phyloP scores from a whole-genome alignment of 2,797 vertebrate species.

The Bucorvus abyssinicus region DNA sequence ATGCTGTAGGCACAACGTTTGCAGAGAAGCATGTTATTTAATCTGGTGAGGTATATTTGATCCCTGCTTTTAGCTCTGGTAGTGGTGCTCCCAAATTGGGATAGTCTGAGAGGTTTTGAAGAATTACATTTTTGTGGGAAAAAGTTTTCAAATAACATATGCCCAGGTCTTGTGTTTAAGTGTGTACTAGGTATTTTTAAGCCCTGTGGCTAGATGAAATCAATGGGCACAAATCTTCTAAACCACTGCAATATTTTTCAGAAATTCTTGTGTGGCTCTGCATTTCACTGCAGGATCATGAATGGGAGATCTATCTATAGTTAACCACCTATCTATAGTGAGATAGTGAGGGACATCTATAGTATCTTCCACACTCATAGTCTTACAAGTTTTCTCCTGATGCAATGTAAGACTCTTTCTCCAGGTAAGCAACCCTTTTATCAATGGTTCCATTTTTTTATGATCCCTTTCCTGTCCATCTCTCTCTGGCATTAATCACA shows the following conservation, averaged over 20 bases:
- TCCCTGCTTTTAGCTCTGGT: slow-evolving; percentile 26
- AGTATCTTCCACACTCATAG: not conserved
- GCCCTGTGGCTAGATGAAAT: not conserved
- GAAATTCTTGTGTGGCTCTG: not conserved
- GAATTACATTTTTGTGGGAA: slow-evolving; percentile 36
- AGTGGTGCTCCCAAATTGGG: not conserved
- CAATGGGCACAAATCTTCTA: not conserved
- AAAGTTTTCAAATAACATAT: slow-evolving; percentile 22
- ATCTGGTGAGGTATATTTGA: slow-evolving; percentile 50
- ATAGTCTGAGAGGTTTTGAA: slow-evolving; percentile 14
- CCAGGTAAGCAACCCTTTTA: not conserved
- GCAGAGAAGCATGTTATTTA: slow-evolving; percentile 15
- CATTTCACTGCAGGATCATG: not conserved
- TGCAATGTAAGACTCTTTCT: not conserved
- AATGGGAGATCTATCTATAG: not conserved
- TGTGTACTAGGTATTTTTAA: not conserved
- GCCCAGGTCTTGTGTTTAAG: slow-evolving; percentile 1
- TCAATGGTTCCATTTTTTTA: not conserved
- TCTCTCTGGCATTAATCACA: not conserved
- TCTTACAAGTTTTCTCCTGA: not conserved
- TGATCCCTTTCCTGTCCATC: not conserved
- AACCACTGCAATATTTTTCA: not conserved
- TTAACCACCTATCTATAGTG: not conserved
- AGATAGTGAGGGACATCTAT: too few relatives aligned
- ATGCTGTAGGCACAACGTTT: not conserved